Base-by-base conservation (phyloP, 2,888 invertebrate genomes). In the Ennomos erosarius region DNA sequence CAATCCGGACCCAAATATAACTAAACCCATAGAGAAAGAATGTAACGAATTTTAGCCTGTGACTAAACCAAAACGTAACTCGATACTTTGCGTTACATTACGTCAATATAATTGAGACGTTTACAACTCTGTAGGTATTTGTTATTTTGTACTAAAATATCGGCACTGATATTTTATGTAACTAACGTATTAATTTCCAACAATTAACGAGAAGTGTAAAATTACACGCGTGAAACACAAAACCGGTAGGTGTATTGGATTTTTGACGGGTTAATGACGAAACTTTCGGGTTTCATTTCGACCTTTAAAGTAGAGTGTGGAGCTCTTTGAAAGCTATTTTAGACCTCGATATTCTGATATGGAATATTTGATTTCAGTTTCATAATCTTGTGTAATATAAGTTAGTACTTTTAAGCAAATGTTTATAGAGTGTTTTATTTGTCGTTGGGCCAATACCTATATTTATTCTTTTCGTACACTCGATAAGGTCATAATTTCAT, bases 121-220 rank as follows among this genome's bases (percentile, higher is more conserved):
- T 26, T 26, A 26, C 26, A 6, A 26, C 26, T 26, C 3, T 26
- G 26, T 26, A 26, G 26, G 26, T 26, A 26, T 26, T 6, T 5
- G 26, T 26, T 6, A 26, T 26, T 26, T 6, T 6, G 26, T 26
- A 26, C 26, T 26, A 26, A 26, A 12, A 45, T 45, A 34, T 34
- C 34, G 35, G 11, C 12, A 33, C 33, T 26, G 33, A 67, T 74
- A 12, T 9, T 16, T 16, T 16, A 16, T 16, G 16, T 1, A 16
- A 11, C 3, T 40, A 12, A 40, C n/a, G 13, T 40, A 40, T 40
- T 40, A 12, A n/a, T 11, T 9, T 16, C 51, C 46, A 44, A 51
- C 54, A 44, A 39, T 39, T 55, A 47, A 35, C 33, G 43, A 42
- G 26, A 57, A 61, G 49, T 53, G 53, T 42, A 12, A 43, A 48